Evolutionary conservation across 2,888 invertebrate species (phyloP).

Genomic region (Macroteleia sp.): DNA sequence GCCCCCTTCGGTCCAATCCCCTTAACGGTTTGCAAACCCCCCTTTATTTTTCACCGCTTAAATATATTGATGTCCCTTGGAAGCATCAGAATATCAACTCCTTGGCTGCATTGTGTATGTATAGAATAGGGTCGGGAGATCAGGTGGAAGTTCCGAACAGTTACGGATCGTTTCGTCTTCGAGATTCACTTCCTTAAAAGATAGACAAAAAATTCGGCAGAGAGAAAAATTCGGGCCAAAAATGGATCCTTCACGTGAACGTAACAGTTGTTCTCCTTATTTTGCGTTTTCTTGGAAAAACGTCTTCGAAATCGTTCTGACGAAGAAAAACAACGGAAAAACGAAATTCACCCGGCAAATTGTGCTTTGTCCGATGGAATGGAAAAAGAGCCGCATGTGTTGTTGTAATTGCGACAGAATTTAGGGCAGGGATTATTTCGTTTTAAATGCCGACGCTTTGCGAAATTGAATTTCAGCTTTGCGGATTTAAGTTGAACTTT

Average conservation of each 20-base stretch:
- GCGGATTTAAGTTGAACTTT: too few relatives aligned
- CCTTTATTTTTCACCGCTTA: conserved; percentile 60
- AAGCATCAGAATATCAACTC: conserved; percentile 61
- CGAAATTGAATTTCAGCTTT: conserved; percentile 17
- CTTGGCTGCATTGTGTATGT: conserved; percentile 38
- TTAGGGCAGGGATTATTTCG: conserved; percentile 28
- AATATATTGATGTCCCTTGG: conserved; percentile 69
- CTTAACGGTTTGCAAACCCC: too few relatives aligned
- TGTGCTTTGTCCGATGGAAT: conserved; percentile 34
- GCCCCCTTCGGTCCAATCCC: too few relatives aligned
- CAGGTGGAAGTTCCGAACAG: conserved; percentile 66
- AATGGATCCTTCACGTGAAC: conserved; percentile 47
- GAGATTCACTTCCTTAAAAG: conserved; percentile 21
- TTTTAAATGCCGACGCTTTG: conserved; percentile 18
- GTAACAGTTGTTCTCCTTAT: conserved; percentile 55
- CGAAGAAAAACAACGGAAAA: conserved; percentile 21
- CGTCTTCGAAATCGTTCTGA: conserved; percentile 16
- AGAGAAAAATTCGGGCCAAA: too few relatives aligned
- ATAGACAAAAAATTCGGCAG: too few relatives aligned
- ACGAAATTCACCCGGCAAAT: conserved; percentile 26
- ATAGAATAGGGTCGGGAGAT: conserved; percentile 53
- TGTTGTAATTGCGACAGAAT: conserved; percentile 43
- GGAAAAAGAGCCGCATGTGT: conserved; percentile 48
- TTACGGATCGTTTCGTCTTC: conserved; percentile 62
- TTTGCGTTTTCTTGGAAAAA: conserved; percentile 35